Conservation (phyloP, 2,888 invertebrate species). For the Ormia ochracea region DNA sequence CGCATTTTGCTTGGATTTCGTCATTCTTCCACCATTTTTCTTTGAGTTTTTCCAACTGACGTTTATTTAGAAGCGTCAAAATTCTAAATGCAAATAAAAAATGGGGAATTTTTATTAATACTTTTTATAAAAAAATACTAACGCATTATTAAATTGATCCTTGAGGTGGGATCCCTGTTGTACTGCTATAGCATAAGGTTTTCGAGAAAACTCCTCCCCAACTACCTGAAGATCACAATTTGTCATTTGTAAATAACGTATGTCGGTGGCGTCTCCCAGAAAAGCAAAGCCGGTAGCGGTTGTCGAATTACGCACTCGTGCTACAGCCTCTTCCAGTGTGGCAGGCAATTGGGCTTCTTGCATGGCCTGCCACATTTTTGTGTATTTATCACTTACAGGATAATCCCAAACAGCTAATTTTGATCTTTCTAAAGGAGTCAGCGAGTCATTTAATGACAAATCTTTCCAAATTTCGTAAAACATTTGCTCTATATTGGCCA, state of each 20-base stretch:
- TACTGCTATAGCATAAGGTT: slow-evolving; percentile 97
- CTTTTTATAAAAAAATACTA: slow-evolving; percentile 76
- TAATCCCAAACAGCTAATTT: slow-evolving; percentile 99
- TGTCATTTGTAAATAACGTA: slow-evolving; percentile 79
- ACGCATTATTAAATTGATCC: slow-evolving; percentile 97
- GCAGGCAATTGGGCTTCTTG: slow-evolving; percentile 87
- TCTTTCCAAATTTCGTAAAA: slow-evolving; percentile 99
- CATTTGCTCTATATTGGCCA: slow-evolving; percentile 95
- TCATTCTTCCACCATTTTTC: slow-evolving; percentile 98
- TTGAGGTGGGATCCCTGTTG: slow-evolving; percentile 96
- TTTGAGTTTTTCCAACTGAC: slow-evolving; percentile 94
- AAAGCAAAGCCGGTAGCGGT: slow-evolving; percentile 93
- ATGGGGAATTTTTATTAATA: background rate
- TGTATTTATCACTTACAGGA: slow-evolving; percentile 98
- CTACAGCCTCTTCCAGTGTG: slow-evolving; percentile 87
- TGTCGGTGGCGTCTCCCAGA: slow-evolving; percentile 95
- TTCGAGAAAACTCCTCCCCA: slow-evolving; percentile 97
- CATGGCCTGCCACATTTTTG: slow-evolving; percentile 99
- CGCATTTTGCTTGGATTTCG: slow-evolving; percentile 85
- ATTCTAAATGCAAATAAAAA: slow-evolving; percentile 81
- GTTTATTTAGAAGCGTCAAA: slow-evolving; percentile 92
- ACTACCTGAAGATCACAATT: slow-evolving; percentile 88
- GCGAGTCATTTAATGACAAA: slow-evolving; percentile 95
- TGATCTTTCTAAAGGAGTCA: slow-evolving; percentile 91
- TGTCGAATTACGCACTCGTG: slow-evolving; percentile 82